Base-by-base conservation (phyloP, 1,140 invertebrate species). In the Ganaspis sp. region DNA sequence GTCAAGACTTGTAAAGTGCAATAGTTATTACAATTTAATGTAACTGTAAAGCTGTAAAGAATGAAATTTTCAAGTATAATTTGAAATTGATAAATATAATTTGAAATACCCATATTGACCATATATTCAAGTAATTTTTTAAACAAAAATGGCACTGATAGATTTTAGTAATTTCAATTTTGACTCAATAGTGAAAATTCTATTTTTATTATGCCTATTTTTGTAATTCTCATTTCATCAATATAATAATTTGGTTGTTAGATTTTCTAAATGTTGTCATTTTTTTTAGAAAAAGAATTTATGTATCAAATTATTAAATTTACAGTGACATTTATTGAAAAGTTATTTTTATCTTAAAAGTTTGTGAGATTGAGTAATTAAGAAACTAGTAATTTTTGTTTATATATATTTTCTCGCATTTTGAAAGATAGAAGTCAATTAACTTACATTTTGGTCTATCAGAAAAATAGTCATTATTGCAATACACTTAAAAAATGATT, bases 121-220 rank as follows among this genome's bases (percentile, higher is more conserved):
- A n/a, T 4, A 8, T 15, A 17, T 6, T 49, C 5, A 15, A 17
- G 1, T 4, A n/a, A 49, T n/a, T 45, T 45, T 45, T 15, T 45
- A 1, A 45, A n/a, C n/a, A 17, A n/a, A 49, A 34, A 34, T 34
- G 29, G 29, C 29, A n/a, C 45, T 17, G n/a, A 49, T 17, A 49
- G 45, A 49, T 17, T 40, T 34, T 49, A 49, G 5, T 17, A 0
- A 49, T 17, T 17, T 17, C 17, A 2, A 49, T 17, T 2, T 49
- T 49, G n/a, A 49, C 45, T 49, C 17, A n/a, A 8, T 49, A 17
- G 45, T 49, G 17, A 49, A 45, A 49, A 49, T 49, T 49, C 12
- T 49, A 49, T 49, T 49, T 49, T 49, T 49, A 45, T 45, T 45
- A 49, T 49, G 45, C n/a, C 15, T 49, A 49, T 49, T 49, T 49